Evolutionary conservation across 1,140 invertebrate species (phyloP).

Genomic region (Ganaspis sp.): DNA sequence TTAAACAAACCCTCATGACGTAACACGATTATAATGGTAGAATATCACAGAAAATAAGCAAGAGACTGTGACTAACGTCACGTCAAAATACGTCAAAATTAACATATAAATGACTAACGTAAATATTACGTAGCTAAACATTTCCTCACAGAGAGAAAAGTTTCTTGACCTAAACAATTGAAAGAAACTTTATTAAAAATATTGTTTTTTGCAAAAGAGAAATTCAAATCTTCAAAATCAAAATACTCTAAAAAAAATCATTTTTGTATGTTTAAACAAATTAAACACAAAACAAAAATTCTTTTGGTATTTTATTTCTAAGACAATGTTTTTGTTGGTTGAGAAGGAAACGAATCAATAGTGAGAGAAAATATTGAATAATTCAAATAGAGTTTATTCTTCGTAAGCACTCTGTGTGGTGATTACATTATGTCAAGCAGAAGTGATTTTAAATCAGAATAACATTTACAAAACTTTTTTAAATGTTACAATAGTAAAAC

Average conservation of each 20-base stretch:
- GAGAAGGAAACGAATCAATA: not conserved
- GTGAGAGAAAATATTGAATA: conserved; percentile 59
- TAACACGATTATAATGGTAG: not conserved
- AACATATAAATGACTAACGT: conserved; percentile 24
- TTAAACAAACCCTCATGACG: not conserved
- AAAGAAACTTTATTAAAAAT: not conserved
- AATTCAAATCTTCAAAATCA: too few species aligned
- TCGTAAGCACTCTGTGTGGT: too few species aligned
- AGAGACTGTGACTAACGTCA: conserved; percentile 3
- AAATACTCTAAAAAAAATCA: too few species aligned
- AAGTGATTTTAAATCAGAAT: too few species aligned
- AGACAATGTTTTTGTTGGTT: too few species aligned
- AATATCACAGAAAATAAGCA: not conserved
- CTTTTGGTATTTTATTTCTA: too few species aligned
- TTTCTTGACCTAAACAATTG: not conserved
- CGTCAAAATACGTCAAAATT: not conserved
- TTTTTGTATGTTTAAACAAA: too few species aligned
- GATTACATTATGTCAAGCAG: too few species aligned
- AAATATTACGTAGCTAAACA: not conserved
- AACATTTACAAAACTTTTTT: too few species aligned
- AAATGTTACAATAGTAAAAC: too few species aligned
- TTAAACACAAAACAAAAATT: too few species aligned
- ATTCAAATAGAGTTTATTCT: too few species aligned
- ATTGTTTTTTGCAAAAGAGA: not conserved
- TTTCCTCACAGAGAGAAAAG: not conserved